Evolutionary conservation across 1,140 invertebrate species (phyloP).

Genomic region (Micrasema minimum): DNA sequence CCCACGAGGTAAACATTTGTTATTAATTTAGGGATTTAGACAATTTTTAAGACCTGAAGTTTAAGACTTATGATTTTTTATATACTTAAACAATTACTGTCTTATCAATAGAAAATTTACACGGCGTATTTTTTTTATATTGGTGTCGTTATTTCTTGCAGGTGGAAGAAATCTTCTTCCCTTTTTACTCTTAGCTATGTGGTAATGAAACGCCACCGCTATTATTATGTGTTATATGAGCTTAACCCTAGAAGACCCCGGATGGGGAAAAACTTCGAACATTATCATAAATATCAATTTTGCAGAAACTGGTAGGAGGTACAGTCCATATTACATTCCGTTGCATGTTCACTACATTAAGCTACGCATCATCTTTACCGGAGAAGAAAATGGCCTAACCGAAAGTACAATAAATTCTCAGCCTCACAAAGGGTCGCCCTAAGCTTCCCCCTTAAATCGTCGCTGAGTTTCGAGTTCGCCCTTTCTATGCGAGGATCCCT

Average conservation of each 20-base stretch:
- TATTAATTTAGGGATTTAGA: too few species aligned
- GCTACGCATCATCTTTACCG: slow-evolving; percentile 16
- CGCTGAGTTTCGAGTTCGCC: neutral
- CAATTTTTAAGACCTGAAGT: too few species aligned
- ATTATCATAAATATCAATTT: slow-evolving; percentile 55
- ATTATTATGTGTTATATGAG: slow-evolving; percentile 2
- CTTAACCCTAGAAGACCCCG: slow-evolving; percentile 12
- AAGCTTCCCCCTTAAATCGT: neutral
- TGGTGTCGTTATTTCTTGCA: too few species aligned
- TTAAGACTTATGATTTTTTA: too few species aligned
- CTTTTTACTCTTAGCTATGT: slow-evolving; percentile 21
- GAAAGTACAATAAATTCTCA: too few species aligned
- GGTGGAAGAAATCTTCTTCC: too few species aligned
- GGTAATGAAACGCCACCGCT: slow-evolving; percentile 40
- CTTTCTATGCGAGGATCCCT: neutral
- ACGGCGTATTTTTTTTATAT: too few species aligned
- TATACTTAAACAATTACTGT: too few species aligned
- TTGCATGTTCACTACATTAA: slow-evolving; percentile 47
- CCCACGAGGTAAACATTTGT: too few species aligned
- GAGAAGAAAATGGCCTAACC: neutral
- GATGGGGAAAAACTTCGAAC: slow-evolving; percentile 41
- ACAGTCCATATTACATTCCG: slow-evolving; percentile 52
- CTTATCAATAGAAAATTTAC: too few species aligned
- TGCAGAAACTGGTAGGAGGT: slow-evolving; percentile 41
- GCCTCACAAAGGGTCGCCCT: neutral